phyloP scores from a whole-genome alignment of 1,140 invertebrate species.

The Zaprionus ghesquierei region DNA sequence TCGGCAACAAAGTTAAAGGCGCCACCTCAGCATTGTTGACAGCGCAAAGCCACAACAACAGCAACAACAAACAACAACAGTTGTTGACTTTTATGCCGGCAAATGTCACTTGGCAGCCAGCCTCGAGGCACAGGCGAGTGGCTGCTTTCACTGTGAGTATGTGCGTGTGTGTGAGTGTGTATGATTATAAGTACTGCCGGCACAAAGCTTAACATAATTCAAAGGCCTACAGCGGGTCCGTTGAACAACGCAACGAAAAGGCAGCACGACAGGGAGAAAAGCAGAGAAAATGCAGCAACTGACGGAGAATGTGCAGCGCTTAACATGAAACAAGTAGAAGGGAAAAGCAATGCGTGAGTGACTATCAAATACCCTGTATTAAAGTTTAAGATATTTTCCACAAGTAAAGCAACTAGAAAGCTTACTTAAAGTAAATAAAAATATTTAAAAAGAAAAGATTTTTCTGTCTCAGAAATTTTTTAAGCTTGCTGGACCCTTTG shows the following conservation, averaged over 20 bases:
- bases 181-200: conserved; percentile 46
- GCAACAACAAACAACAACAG: conserved; percentile 49
- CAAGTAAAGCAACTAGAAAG: neutral
- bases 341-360: neutral
- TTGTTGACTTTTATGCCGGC: conserved; percentile 77
- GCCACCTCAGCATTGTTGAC: conserved; percentile 73
- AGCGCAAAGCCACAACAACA: conserved; percentile 58
- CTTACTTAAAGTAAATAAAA: neutral
- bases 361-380: neutral
- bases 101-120: conserved; percentile 70
- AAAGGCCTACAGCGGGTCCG: conserved; percentile 38
- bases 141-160: neutral
- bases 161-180: conserved; percentile 16
- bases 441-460: neutral
- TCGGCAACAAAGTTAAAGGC: conserved; percentile 58
- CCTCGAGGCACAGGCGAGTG: conserved; percentile 38
- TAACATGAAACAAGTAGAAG: neutral
- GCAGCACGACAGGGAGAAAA: conserved; percentile 5
- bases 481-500: too few species aligned
- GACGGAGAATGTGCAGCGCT: conserved; percentile 12
- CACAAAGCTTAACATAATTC: conserved; percentile 66
- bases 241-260: conserved; percentile 1
- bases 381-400: neutral
- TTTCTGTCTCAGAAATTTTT: too few species aligned
- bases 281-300: conserved; percentile 36